Evolutionary conservation across 2,113 vertebrate genomes (phyloP), one percentile per base, ranked within the genome.

Genomic region (Phylloscopus trochilus): DNA sequence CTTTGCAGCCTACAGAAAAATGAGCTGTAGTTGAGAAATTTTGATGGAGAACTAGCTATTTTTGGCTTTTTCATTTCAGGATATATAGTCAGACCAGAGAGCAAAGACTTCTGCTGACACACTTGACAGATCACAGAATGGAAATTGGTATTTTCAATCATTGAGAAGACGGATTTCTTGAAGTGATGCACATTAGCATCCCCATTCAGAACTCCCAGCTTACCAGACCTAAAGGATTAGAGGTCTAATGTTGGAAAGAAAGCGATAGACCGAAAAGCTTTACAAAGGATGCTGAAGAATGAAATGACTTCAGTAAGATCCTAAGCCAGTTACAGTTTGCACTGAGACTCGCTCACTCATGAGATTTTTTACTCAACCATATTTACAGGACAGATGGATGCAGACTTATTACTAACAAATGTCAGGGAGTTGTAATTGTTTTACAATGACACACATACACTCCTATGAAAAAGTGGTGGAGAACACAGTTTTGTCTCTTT

Each of bases 81-180:
- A 88, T 81, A 80, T 69, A 60, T 46, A 96, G 80, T 68, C 49
- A 79, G 88, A 78, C 23, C 10, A 64, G 41, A 26, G 28, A 92
- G 85, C 83, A 83, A 41, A 90, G 72, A 75, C 62, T 95, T 84
- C 58, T 86, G 85, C 83, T 95, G 94, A 94, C 83, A 95, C 90
- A 64, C 75, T 62, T 92, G 95, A 96, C 90, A 94, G 88, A 90
- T 89, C 86, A 93, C 60, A 72, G 58, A 72, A 88, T 83, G 46
- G 62, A 88, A 92, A 89, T 53, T 82, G 76, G 66, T 86, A 53
- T 89, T 95, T 93, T 86, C 95, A 93, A 28, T 93, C 90, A 81
- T 6, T 53, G 76, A 89, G 85, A 90, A 83, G 78, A 68, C 93
- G 83, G 73, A 92, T 89, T 93, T 93, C 49, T 90, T 76, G 49